phyloP scores from a whole-genome alignment of 1,140 invertebrate species.

The Nylanderia fulva region DNA sequence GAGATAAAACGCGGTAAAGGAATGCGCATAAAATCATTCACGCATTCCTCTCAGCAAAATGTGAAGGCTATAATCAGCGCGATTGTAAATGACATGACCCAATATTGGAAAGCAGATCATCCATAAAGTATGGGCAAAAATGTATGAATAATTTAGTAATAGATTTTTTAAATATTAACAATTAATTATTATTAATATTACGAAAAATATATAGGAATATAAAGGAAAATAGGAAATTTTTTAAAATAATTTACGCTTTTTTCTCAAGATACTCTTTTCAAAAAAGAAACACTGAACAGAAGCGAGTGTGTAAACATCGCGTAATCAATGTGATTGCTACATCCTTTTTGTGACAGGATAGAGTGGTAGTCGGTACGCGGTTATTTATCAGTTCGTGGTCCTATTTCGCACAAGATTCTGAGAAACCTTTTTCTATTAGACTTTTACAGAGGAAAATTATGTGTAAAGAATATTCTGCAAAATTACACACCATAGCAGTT shows the following conservation, averaged over 20 bases:
- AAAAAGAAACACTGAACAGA: neutral
- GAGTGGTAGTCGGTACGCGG: slow-evolving; percentile 22
- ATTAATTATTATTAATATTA: too few relatives aligned
- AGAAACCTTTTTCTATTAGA: neutral
- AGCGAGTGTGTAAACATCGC: neutral
- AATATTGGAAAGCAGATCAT: too few relatives aligned
- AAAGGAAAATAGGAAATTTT: neutral
- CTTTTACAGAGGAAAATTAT: neutral
- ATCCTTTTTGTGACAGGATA: slow-evolving; percentile 50
- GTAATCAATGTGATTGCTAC: slow-evolving; percentile 43
- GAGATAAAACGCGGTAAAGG: slow-evolving; percentile 5
- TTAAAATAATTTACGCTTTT: neutral
- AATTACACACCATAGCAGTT: neutral
- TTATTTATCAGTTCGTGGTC: slow-evolving; percentile 64
- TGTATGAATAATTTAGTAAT: too few relatives aligned
- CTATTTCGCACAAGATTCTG: slow-evolving; percentile 44
- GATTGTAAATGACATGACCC: too few relatives aligned
- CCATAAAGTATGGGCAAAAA: too few relatives aligned
- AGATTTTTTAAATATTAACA: too few relatives aligned
- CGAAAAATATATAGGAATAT: neutral
- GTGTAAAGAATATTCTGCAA: neutral
- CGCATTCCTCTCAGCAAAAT: neutral
- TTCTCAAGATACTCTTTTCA: neutral
- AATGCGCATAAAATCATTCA: neutral
- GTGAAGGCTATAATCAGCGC: neutral